A percentile compares a stretch with the other conserved stretches of the same genome.
Evolutionary conservation across 1,140 invertebrate genomes (phyloP).

Genomic region (Tetraneura akinire): DNA sequence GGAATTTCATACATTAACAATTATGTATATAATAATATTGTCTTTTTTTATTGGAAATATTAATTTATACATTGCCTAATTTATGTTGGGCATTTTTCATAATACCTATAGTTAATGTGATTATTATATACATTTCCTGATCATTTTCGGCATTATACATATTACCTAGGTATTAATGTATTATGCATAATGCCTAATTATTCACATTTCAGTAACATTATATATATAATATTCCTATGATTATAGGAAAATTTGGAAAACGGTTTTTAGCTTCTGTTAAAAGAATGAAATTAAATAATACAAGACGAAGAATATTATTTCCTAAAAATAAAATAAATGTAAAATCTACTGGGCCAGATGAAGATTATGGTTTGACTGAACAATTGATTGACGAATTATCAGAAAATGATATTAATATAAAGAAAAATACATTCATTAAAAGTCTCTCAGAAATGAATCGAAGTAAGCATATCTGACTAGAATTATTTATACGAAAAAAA

Average conservation of each 20-base stretch:
- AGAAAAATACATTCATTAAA: neutral
- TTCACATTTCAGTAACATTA: too few relatives aligned
- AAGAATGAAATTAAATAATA: neutral
- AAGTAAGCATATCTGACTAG: neutral
- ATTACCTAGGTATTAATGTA: too few relatives aligned
- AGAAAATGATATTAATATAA: neutral
- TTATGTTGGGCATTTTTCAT: too few relatives aligned
- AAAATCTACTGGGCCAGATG: neutral
- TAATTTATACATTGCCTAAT: too few relatives aligned
- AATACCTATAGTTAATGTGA: too few relatives aligned
- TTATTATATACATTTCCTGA: neutral
- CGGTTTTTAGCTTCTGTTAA: neutral
- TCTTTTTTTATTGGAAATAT: too few relatives aligned
- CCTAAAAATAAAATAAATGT: slow-evolving; percentile 15
- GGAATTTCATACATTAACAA: too few relatives aligned
- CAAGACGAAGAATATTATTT: slow-evolving; percentile 12
- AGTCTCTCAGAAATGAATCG: neutral
- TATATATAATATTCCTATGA: too few relatives aligned
- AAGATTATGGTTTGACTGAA: slow-evolving; percentile 14
- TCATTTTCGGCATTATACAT: neutral
- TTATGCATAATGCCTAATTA: too few relatives aligned
- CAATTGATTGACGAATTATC: neutral
- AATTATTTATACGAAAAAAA: too few relatives aligned
- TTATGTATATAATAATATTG: too few relatives aligned
- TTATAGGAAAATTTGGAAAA: slow-evolving; percentile 3